Evolutionary conservation across 1,140 invertebrate species (phyloP), one percentile per base, ranked within the genome.

Genomic region (Anagrus nilaparvatae): DNA sequence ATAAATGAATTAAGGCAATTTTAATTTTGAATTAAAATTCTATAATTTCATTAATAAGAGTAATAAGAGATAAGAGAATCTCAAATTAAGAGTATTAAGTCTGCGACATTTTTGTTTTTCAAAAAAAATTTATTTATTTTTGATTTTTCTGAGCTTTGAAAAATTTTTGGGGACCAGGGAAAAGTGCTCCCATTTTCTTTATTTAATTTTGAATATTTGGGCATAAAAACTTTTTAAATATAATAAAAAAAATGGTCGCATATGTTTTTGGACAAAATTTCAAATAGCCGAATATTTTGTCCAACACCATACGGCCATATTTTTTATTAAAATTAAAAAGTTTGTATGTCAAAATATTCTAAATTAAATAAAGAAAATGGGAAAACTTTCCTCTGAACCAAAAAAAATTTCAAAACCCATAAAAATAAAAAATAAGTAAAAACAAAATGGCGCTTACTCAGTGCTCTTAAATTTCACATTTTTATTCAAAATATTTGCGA

Each of bases 1-100:
- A 47, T 51, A 51, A 52, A 25, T 16, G 4, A 1, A 35, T 51
- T 19, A 8, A 34, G 30, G 18, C 32, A 27, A 35, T 23, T 34
- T 18, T 28, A 13, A 25, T 21, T 17, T 18, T 34, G n/a, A n/a
- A n/a, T 34, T 18, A 31, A 8, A 12, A 12, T 31, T 31, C 13
- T 13, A 12, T 37, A 13, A 13, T 37, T 6, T 25, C 13, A 13
- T 25, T 24, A 6, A 13, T 16, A 8, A 25, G 23, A 10, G n/a
- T 14, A 27, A 25, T 24, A 5, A 6, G 25, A 8, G 14, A 38
- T 7, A 20, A n/a, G 24, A 39, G 25, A 30, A 29, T 19, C 18
- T n/a, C n/a, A n/a, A n/a, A 33, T 33, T 33, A 33, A 33, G 31
- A 14, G 31, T 33, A 14, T 16, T 18, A 18, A 10, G 31, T 16